Base-by-base conservation (phyloP, 2,888 invertebrate genomes). In the Drosophila histrio region DNA sequence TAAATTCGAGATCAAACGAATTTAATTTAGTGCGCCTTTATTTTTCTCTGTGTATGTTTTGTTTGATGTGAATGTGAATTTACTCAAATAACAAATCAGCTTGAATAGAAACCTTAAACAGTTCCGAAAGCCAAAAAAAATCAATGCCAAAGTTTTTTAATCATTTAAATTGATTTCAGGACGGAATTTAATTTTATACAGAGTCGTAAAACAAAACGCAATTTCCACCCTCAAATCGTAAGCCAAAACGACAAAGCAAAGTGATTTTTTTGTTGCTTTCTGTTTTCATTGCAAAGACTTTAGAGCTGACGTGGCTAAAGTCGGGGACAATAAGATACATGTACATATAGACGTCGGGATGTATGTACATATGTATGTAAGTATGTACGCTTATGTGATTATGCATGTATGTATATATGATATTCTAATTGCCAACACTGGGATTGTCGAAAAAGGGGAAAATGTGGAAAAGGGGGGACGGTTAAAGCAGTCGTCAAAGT, bases 261-360 rank as follows among this genome's bases (percentile, higher is more conserved):
- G 21, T 13, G 11, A 24, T 17, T 30, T 19, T n/a, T 46, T 34
- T 8, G 1, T 19, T n/a, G 7, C 13, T 30, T 17, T 28, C 13
- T 43, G 15, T 38, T 32, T 32, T 63, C 49, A 30, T 22, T 32
- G 24, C 24, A n/a, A 13, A 8, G 28, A 36, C 22, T 41, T 44
- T 28, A n/a, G 19, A 41, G 72, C 49, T 73, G 74, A 62, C 69
- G 74, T 72, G 69, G 72, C 74, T 19, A 59, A 59, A 59, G 59
- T 43, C 26, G 34, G 28, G 15, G 13, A 8, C 17, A 34, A 47
- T 21, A 28, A 36, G 2, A 43, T 19, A 21, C 5, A 38, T 19
- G 19, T 17, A 21, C 15, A 28, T 36, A 30, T 32, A 32, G 21
- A 47, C 6, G 15, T 34, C 32, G 32, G 39, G 22, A 22, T 21